Conservation (phyloP, 2,113 vertebrate species). For the Ranitomeya variabilis region DNA sequence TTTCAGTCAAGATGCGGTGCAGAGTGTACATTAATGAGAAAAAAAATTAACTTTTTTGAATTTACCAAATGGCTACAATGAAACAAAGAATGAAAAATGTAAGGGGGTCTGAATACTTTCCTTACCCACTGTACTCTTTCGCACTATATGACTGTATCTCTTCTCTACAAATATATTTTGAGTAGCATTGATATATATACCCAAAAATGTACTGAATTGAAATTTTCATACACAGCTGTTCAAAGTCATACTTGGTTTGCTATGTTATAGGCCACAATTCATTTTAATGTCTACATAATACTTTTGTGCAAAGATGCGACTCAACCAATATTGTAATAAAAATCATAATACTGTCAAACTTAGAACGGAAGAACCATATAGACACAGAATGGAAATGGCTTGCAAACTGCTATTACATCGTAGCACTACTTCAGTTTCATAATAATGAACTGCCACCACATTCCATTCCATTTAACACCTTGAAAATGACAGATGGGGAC, state of each 20-base stretch:
- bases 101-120: no score
- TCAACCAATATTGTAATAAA: conserved; percentile 33
- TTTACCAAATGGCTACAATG: no score
- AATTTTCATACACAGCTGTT: conserved; percentile 30
- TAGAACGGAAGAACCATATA: conserved; percentile 1
- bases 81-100: no score
- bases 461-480: not conserved
- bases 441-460: conserved; percentile 1
- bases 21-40: no score
- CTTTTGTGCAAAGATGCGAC: conserved; percentile 32
- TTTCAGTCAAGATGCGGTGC: no score
- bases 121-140: no score
- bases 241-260: not conserved
- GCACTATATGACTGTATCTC: no score
- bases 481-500: conserved; percentile 2
- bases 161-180: not conserved
- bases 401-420: conserved; percentile 24
- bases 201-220: not conserved
- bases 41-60: no score
- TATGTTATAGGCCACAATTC: conserved; percentile 39
- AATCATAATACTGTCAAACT: conserved; percentile 38
- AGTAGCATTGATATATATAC: not conserved
- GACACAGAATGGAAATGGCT: not conserved
- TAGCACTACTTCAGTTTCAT: conserved; percentile 22
- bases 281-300: conserved; percentile 37